phyloP scores from a whole-genome alignment of 2,113 vertebrate species.

The Neodon shergylaensis region DNA sequence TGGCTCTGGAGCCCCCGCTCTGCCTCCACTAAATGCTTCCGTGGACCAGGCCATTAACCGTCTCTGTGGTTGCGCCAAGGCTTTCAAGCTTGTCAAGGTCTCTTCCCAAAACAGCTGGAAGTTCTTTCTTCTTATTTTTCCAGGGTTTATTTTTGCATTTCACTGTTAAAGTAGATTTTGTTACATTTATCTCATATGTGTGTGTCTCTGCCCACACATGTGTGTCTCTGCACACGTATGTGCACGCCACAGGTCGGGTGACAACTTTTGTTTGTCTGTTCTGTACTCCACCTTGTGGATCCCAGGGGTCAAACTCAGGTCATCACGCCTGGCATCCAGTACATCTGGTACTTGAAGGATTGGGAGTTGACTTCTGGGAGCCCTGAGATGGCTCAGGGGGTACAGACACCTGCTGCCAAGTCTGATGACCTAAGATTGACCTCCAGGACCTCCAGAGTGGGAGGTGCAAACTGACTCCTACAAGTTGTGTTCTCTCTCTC shows the following conservation, averaged over 20 bases:
- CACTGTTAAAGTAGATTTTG: not conserved
- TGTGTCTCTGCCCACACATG: too few relatives aligned
- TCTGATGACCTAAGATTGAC: not conserved
- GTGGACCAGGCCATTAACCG: not conserved
- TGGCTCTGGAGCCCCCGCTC: accelerated
- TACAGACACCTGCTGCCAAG: too few relatives aligned
- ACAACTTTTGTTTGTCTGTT: not conserved
- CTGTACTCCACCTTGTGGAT: not conserved
- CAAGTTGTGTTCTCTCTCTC: not conserved
- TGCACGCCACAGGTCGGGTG: not conserved
- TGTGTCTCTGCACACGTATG: too few relatives aligned
- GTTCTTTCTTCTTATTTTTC: not conserved
- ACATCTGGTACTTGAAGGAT: too few relatives aligned
- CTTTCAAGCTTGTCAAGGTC: not conserved
- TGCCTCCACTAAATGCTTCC: not conserved
- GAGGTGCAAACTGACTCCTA: not conserved
- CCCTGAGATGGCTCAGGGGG: too few relatives aligned
- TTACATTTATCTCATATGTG: too few relatives aligned
- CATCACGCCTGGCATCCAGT: not conserved
- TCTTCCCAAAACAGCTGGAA: not conserved
- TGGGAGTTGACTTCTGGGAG: not conserved
- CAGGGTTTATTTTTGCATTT: not conserved
- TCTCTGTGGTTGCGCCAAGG: not conserved
- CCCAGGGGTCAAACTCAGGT: not conserved
- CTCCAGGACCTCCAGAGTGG: not conserved